These are phyloP conservation scores for Micromussa lordhowensis DNA, from an alignment of 92 coral and sea anemone genomes.

Conservation along the genomic window DNA sequence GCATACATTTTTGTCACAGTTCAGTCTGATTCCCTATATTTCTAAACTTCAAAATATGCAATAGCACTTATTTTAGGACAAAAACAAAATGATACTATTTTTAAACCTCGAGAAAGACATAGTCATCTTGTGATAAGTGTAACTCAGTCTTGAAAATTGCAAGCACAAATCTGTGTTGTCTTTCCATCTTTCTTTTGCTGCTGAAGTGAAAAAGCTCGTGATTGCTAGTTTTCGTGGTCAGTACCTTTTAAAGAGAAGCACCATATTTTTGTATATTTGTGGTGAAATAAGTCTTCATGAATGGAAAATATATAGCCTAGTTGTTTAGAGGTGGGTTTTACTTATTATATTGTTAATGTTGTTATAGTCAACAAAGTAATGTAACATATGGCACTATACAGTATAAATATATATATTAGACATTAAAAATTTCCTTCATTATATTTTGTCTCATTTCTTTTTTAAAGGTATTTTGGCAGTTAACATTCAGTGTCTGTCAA, in stretches of 20 bases:
- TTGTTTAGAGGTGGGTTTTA: constrained; percentile 22
- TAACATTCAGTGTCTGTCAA: neutral
- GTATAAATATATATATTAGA: constrained; percentile 64
- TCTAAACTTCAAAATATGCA: neutral
- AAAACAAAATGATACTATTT: constrained; percentile 1
- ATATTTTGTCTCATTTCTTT: neutral
- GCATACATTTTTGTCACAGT: neutral
- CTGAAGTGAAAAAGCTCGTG: neutral
- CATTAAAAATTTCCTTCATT: constrained; percentile 19
- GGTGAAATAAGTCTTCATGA: constrained; percentile 20
- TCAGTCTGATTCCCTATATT: neutral
- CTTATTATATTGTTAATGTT: constrained; percentile 16
- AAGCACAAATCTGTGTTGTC: neutral
- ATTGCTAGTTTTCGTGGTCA: neutral
- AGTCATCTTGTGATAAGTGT: neutral
- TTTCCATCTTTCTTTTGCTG: neutral
- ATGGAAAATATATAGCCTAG: neutral
- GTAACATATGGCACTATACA: constrained; percentile 61
- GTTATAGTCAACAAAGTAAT: constrained; percentile 45
- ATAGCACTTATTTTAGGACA: neutral
- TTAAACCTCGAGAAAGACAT: neutral
- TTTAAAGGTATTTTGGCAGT: neutral
- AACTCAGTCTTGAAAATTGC: neutral
- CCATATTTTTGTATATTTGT: constrained; percentile 47
- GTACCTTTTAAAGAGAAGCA: neutral